Percentiles rank a stretch among this genome's conserved stretches.
These are phyloP conservation scores for Coilia nasus DNA, from an alignment of 2,797 vertebrate species.

Conservation along the genomic window DNA sequence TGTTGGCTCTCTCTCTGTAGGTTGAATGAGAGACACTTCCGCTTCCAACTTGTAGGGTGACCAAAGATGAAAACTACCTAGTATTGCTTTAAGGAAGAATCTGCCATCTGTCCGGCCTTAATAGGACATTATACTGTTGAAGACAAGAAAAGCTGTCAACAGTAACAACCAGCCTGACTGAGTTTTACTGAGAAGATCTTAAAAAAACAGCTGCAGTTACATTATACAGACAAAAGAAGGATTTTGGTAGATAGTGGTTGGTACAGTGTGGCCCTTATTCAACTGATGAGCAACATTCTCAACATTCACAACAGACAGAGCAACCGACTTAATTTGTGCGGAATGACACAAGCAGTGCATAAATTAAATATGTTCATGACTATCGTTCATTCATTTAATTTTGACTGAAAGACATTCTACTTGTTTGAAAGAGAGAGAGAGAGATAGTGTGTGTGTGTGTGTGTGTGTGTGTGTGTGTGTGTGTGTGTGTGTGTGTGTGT, in stretches of 20 bases:
- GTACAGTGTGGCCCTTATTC: not conserved
- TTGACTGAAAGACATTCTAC: too few species aligned
- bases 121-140: too few species aligned
- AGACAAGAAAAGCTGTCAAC: too few species aligned
- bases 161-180: too few species aligned
- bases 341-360: not conserved
- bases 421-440: not conserved
- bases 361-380: not conserved
- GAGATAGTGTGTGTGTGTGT: not conserved
- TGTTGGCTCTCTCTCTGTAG: too few species aligned
- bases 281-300: not conserved
- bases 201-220: not conserved
- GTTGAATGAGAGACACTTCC: too few species aligned
- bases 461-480: slow-evolving; percentile 4
- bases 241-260: not conserved
- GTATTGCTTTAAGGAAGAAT: too few species aligned
- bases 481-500: not conserved
- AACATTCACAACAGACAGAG: not conserved
- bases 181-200: not conserved
- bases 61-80: too few species aligned
- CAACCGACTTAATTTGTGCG: not conserved
- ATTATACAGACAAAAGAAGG: not conserved
- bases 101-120: not conserved
- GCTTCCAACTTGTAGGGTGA: too few species aligned
- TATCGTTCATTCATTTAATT: not conserved